phyloP scores from a whole-genome alignment of 2,888 invertebrate species.

The Ischnus inquisitorius region DNA sequence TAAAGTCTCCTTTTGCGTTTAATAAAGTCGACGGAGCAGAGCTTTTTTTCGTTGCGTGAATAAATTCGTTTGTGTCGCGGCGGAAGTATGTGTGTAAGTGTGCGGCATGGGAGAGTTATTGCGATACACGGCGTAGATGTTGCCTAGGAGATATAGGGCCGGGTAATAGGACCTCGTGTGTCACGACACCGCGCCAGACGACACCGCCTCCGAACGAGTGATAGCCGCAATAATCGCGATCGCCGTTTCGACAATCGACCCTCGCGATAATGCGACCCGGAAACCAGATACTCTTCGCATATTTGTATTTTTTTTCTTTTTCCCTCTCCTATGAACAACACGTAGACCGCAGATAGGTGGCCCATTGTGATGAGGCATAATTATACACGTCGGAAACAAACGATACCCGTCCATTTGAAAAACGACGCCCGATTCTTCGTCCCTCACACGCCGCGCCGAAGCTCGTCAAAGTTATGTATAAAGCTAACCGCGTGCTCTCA shows the following conservation, averaged over 20 bases:
- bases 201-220: slow-evolving; percentile 19
- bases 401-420: slow-evolving; percentile 24
- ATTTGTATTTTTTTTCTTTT: not conserved
- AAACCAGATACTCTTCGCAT: slow-evolving; percentile 44
- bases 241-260: slow-evolving; percentile 53
- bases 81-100: too few species aligned
- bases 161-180: slow-evolving; percentile 26
- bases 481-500: slow-evolving; percentile 33
- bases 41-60: too few species aligned
- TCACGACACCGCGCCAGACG: slow-evolving; percentile 36
- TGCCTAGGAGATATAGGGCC: too few species aligned
- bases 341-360: not conserved
- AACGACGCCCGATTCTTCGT: slow-evolving; percentile 12
- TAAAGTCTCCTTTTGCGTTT: too few species aligned
- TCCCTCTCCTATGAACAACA: not conserved
- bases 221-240: slow-evolving; percentile 46
- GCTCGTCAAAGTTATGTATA: not conserved
- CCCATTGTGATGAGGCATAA: slow-evolving; percentile 8
- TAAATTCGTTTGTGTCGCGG: too few species aligned
- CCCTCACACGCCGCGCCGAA: not conserved
- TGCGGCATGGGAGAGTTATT: too few species aligned
- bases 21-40: too few species aligned
- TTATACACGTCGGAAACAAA: slow-evolving; percentile 10
- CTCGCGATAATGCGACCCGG: slow-evolving; percentile 35
- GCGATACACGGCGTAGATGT: not conserved